These are phyloP conservation scores for Falco peregrinus DNA, from an alignment of 2,797 vertebrate genomes.

Conservation along the genomic window DNA sequence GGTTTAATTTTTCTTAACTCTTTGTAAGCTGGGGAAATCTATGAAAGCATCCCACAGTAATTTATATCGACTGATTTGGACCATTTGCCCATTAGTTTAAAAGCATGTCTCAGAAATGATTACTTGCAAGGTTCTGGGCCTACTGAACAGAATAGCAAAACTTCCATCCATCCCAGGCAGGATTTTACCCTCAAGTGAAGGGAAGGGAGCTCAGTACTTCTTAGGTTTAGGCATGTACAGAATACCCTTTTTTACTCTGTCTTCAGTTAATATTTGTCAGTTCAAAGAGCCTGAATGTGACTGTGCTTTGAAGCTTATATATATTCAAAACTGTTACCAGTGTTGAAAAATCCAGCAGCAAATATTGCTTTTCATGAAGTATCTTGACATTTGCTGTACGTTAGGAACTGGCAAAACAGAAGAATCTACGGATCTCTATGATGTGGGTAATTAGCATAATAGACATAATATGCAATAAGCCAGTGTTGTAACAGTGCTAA, in stretches of 20 bases:
- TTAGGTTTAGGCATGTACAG: background rate
- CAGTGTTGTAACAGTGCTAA: background rate
- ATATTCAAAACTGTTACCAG: background rate
- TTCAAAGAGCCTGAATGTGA: background rate
- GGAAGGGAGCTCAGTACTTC: background rate
- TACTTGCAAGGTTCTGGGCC: background rate
- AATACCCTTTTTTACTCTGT: background rate
- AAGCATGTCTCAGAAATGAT: background rate
- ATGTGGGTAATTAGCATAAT: background rate
- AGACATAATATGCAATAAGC: background rate
- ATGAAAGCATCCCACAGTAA: background rate
- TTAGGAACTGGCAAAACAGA: background rate
- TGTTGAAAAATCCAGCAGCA: background rate
- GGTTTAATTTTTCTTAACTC: background rate
- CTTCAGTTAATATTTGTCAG: background rate
- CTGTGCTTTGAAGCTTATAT: background rate
- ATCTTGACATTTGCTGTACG: constrained; percentile 10
- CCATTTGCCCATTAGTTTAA: background rate
- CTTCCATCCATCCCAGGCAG: background rate
- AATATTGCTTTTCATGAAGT: background rate
- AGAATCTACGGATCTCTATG: background rate
- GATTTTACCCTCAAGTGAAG: background rate
- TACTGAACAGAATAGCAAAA: background rate
- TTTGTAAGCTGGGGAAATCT: background rate
- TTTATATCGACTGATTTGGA: background rate